Conservation (phyloP, 2,888 invertebrate species). For the Plebejus argus region DNA sequence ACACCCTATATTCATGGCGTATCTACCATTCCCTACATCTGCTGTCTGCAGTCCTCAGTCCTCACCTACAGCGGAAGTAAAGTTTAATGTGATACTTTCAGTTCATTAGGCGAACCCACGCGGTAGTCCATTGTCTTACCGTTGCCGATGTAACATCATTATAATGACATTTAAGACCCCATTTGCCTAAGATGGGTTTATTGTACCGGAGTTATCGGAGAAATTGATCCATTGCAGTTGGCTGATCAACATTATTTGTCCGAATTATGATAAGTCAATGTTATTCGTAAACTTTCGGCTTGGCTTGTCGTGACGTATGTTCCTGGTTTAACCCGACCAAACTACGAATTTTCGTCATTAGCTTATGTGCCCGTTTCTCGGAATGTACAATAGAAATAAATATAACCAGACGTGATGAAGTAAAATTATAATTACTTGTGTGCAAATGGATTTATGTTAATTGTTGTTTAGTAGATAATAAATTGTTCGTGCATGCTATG, state of each 20-base stretch:
- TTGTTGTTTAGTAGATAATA: not conserved
- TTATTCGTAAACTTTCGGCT: no score
- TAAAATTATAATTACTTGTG: not conserved
- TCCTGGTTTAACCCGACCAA: no score
- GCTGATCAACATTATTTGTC: no score
- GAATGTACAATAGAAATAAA: not conserved
- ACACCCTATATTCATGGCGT: not conserved
- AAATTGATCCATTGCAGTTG: not conserved
- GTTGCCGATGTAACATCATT: slow-evolving; percentile 20
- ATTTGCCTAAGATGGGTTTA: slow-evolving; percentile 9
- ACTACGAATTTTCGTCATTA: no score
- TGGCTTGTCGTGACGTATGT: no score
- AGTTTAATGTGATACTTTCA: slow-evolving; percentile 42
- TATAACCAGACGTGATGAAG: not conserved
- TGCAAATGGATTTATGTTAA: slow-evolving; percentile 17
- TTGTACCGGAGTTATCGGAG: not conserved
- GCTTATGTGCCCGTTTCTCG: no score
- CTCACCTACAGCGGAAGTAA: slow-evolving; percentile 27
- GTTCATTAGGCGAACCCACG: slow-evolving; percentile 66
- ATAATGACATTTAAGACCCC: slow-evolving; percentile 14
- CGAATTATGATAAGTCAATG: no score
- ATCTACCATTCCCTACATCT: not conserved
- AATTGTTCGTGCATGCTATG: not conserved
- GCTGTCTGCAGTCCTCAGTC: no score
- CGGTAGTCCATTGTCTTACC: slow-evolving; percentile 39